Conservation (phyloP, 2,113 vertebrate genomes). For the Clarias gariepinus region DNA sequence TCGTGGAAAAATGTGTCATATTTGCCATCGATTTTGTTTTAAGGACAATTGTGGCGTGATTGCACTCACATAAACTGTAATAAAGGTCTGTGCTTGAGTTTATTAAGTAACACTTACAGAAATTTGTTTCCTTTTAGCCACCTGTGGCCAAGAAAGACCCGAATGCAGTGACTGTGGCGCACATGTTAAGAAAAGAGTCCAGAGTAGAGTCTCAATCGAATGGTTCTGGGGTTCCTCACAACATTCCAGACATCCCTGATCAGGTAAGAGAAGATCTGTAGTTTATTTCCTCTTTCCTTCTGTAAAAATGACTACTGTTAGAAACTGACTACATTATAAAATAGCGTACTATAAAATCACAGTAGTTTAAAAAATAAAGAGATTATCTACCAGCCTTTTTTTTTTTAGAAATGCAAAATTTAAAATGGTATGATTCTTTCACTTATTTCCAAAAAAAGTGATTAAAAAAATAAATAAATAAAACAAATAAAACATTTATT, state of each 20-base stretch:
- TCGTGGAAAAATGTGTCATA: not conserved
- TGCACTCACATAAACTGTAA: not conserved
- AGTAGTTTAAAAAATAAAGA: not conserved
- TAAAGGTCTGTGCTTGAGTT: not conserved
- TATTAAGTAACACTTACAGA: not conserved
- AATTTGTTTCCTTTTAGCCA: slow-evolving; percentile 61
- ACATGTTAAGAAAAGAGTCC: slow-evolving; percentile 66
- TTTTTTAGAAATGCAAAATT: not conserved
- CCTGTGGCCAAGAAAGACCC: slow-evolving; percentile 75
- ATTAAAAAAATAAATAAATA: not conserved
- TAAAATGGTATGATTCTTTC: not conserved
- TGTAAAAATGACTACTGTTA: not conserved
- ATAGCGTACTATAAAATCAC: not conserved
- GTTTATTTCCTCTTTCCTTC: not conserved
- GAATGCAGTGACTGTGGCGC: slow-evolving; percentile 67
- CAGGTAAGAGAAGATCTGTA: slow-evolving; percentile 61
- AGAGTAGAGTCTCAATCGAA: slow-evolving; percentile 66
- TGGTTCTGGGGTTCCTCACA: slow-evolving; percentile 62
- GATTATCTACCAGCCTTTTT: not conserved
- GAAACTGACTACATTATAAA: not conserved
- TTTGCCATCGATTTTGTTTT: not conserved
- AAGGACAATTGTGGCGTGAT: not conserved
- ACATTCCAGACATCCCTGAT: slow-evolving; percentile 54
- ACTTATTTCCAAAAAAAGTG: not conserved
- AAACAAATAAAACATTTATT: too few species aligned